Evolutionary conservation across 2,888 invertebrate species (phyloP).

Genomic region (Orthonevra nobilis): DNA sequence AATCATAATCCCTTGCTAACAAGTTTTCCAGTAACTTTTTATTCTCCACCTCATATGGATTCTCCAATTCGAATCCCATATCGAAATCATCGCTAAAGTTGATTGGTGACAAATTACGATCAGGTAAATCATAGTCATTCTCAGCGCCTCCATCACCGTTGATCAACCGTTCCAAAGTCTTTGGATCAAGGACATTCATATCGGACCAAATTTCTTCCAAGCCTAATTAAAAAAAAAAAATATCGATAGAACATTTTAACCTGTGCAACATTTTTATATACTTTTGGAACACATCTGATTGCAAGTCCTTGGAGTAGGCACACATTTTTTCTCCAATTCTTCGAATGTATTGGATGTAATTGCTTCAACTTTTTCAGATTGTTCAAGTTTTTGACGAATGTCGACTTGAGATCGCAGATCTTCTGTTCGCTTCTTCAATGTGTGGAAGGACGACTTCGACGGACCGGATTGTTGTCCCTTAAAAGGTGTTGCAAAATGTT

Average conservation of each 20-base stretch:
- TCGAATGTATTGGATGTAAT: background rate
- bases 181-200: slow-evolving; percentile 54
- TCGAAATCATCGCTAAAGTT: slow-evolving; percentile 32
- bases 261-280: background rate
- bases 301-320: slow-evolving; percentile 38
- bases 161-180: slow-evolving; percentile 41
- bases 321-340: background rate
- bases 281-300: slow-evolving; percentile 36
- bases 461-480: slow-evolving; percentile 46
- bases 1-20: slow-evolving; percentile 9
- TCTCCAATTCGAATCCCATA: slow-evolving; percentile 1
- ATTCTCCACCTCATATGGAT: slow-evolving; percentile 35
- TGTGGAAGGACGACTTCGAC: slow-evolving; percentile 16
- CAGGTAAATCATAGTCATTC: slow-evolving; percentile 7
- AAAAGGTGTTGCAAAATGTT: slow-evolving; percentile 63
- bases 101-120: slow-evolving; percentile 16
- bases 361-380: background rate
- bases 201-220: slow-evolving; percentile 62
- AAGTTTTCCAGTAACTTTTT: slow-evolving; percentile 10
- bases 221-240: slow-evolving; percentile 1
- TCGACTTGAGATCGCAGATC: slow-evolving; percentile 15
- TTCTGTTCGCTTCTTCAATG: slow-evolving; percentile 29
- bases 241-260: background rate
- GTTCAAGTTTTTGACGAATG: slow-evolving; percentile 12
- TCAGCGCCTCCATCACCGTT: slow-evolving; percentile 37